Base-by-base conservation (phyloP, 2,113 vertebrate species). In the Atractosteus spatula region DNA sequence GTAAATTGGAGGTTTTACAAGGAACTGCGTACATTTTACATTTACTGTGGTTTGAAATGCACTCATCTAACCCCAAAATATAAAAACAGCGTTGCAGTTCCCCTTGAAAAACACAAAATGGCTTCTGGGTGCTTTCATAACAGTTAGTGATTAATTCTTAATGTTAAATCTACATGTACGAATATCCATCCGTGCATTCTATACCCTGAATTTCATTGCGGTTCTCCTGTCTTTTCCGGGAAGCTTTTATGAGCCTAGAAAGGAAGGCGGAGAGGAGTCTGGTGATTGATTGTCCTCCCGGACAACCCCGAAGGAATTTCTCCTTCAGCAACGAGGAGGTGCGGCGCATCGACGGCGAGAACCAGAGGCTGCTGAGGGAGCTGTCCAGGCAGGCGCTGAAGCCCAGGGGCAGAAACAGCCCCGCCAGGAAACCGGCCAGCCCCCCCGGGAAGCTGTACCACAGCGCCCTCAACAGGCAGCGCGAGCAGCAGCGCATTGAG, bases 401-500 rank as follows among this genome's bases (percentile, higher is more conserved):
- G 45, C 80, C 93, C 7, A 85, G 80, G 70, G 88, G 45, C 42
- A 72, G 43, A 78, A 87, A 66, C 66, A 17, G 70, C 8, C 74
- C 77, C 0, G 8, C 88, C 29, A 88, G 86, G 78, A 91, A 89
- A 77, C 74, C 79, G 0, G 44, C 73, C 55, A 16, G 75, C 1
- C 82, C 86, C 0, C 42, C 84, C 0, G 55, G 81, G n/a, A 92
- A 83, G 29, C 71, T 91, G 17, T 90, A 94, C 78, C 95, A 97
- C 81, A 97, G 83, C 69, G 90, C 93, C 66, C 80, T 98, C 77
- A 97, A 97, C 87, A 92, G 97, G 73, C 93, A 96, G 69, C 91
- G 89, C 43, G 94, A 97, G 69, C 96, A 98, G 43, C 92, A 93
- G 61, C 93, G 96, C 70, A 98, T 98, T 57, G 95, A 97, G 75